Evolutionary conservation across 1,140 invertebrate genomes (phyloP).

Genomic region (Bombus confusus): DNA sequence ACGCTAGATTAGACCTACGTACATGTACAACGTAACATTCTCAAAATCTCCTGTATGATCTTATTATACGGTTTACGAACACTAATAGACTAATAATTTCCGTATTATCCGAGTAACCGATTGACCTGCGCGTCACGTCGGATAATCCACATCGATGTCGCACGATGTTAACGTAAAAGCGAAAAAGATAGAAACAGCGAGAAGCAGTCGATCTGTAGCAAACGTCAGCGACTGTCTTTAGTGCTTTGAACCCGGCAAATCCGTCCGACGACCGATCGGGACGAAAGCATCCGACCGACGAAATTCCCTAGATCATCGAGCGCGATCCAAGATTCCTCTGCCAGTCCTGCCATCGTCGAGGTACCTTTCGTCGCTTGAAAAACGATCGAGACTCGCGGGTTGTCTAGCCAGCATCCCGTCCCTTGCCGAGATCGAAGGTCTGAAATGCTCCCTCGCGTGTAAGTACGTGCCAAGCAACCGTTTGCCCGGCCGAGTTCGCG

Average conservation of each 20-base stretch:
- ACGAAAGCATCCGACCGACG: neutral
- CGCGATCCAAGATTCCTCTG: neutral
- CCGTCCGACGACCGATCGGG: neutral
- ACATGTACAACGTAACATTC: too few relatives aligned
- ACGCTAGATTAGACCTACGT: too few relatives aligned
- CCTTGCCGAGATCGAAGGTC: neutral
- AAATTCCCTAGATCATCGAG: slow-evolving; percentile 1
- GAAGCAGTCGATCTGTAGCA: too few relatives aligned
- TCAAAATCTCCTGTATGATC: too few relatives aligned
- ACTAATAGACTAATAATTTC: too few relatives aligned
- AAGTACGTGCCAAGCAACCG: slow-evolving; percentile 32
- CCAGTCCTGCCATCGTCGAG: neutral
- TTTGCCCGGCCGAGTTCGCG: slow-evolving; percentile 28
- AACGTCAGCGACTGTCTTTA: too few relatives aligned
- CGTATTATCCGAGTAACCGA: too few relatives aligned
- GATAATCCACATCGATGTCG: too few relatives aligned
- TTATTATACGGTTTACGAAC: too few relatives aligned
- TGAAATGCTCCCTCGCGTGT: neutral
- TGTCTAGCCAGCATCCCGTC: neutral
- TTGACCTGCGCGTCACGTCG: too few relatives aligned
- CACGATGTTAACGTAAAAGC: too few relatives aligned
- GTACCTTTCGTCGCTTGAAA: neutral
- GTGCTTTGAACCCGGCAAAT: neutral
- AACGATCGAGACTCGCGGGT: neutral
- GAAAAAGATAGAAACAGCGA: too few relatives aligned